These are phyloP conservation scores for Apamea crenata DNA, from an alignment of 2,888 invertebrate species.

Conservation along the genomic window DNA sequence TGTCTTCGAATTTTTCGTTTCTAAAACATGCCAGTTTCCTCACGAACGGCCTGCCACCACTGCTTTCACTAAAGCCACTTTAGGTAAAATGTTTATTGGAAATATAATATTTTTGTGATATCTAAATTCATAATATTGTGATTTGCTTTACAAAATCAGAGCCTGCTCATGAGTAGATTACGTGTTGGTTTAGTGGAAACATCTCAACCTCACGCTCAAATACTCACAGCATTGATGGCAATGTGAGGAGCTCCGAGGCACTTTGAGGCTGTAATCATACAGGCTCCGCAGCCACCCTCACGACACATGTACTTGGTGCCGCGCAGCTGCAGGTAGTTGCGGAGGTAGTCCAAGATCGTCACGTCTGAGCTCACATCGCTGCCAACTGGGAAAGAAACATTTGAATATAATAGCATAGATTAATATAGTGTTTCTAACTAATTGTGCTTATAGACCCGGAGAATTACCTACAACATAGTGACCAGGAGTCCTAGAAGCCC, in stretches of 20 bases:
- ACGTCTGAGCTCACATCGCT: constrained; percentile 74
- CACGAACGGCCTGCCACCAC: too few relatives aligned
- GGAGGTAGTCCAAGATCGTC: constrained; percentile 90
- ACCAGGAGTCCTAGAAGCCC: not conserved
- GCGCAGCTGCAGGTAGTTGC: constrained; percentile 88
- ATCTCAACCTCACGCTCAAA: not conserved
- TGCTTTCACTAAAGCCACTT: too few relatives aligned
- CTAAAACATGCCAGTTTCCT: too few relatives aligned
- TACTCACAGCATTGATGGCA: constrained; percentile 91
- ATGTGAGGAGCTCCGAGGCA: constrained; percentile 72
- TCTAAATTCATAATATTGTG: not conserved
- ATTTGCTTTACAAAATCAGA: not conserved
- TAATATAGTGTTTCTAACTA: not conserved
- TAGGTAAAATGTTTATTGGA: not conserved
- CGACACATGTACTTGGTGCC: constrained; percentile 93
- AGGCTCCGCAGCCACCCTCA: constrained; percentile 92
- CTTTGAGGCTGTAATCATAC: constrained; percentile 85
- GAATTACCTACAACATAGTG: not conserved
- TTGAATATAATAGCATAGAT: not conserved
- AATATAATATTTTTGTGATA: not conserved
- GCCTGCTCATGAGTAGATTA: not conserved
- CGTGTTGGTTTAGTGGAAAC: not conserved
- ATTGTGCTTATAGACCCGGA: too few relatives aligned
- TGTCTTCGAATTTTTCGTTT: too few relatives aligned
- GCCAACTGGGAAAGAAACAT: constrained; percentile 48